Conservation (phyloP, 2,888 invertebrate genomes). For the Crepidodera aurea region DNA sequence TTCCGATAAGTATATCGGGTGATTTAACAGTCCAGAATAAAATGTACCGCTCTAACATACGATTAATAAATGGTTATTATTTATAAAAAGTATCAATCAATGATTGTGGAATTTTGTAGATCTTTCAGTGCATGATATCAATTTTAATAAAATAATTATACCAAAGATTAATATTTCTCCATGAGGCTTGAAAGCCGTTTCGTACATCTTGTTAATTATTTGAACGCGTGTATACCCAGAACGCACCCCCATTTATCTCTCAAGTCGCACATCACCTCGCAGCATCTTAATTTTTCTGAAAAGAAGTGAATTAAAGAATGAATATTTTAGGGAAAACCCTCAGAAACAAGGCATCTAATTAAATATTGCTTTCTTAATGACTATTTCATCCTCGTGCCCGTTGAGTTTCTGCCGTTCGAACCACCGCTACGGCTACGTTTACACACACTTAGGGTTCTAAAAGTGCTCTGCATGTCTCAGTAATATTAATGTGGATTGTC, state of each 20-base stretch:
- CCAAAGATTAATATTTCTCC: background rate
- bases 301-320: conserved; percentile 27
- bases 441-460: background rate
- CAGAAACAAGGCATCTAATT: conserved; percentile 21
- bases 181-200: background rate
- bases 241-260: conserved; percentile 7
- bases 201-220: background rate
- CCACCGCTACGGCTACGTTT: background rate
- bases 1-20: too few species aligned
- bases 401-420: background rate
- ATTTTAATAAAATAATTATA: too few species aligned
- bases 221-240: conserved; percentile 1
- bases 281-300: conserved; percentile 24
- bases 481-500: too few species aligned
- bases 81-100: too few species aligned
- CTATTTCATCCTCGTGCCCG: conserved; percentile 26
- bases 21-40: too few species aligned
- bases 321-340: conserved; percentile 20
- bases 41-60: too few species aligned
- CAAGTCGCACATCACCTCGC: conserved; percentile 16
- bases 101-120: too few species aligned
- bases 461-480: too few species aligned
- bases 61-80: too few species aligned
- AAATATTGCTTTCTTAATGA: conserved; percentile 32
- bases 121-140: too few species aligned